Conservation (phyloP, 2,113 vertebrate species). For the Phoxinus phoxinus region DNA sequence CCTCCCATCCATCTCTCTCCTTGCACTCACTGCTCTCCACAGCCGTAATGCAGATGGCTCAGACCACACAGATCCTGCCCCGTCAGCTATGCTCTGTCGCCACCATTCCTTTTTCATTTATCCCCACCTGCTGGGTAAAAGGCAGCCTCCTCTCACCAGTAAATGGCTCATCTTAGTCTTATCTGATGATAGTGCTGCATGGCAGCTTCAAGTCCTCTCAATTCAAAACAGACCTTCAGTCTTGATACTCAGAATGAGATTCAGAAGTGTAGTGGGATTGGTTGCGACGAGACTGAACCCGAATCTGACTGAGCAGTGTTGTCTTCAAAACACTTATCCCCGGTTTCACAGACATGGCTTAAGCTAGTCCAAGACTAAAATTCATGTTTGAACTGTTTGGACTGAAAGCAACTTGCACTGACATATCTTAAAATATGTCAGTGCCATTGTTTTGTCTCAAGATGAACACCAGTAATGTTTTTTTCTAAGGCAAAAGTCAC, state of each 20-base stretch:
- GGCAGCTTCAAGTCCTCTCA: neutral
- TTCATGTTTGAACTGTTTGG: no score
- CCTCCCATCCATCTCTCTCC: conserved; percentile 62
- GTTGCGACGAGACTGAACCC: neutral
- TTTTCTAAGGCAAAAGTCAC: no score
- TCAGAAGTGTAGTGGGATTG: neutral
- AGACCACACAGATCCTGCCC: conserved; percentile 46
- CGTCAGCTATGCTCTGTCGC: conserved; percentile 32
- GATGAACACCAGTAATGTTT: no score
- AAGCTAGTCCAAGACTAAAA: no score
- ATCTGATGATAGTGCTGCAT: neutral
- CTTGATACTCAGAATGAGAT: neutral
- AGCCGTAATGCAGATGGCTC: neutral
- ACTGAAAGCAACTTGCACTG: no score
- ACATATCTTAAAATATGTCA: no score
- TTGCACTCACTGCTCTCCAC: conserved; percentile 48
- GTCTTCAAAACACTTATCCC: neutral
- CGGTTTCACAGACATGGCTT: no score
- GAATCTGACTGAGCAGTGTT: neutral
- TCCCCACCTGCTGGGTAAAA: conserved; percentile 49
- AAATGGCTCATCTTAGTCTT: conserved; percentile 27
- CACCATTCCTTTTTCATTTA: conserved; percentile 35
- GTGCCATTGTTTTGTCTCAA: no score
- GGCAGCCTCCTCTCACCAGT: conserved; percentile 26
- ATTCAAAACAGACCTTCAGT: conserved; percentile 4